Base-by-base conservation (phyloP, 2,797 vertebrate species). In the Enteromius fasciolatus region DNA sequence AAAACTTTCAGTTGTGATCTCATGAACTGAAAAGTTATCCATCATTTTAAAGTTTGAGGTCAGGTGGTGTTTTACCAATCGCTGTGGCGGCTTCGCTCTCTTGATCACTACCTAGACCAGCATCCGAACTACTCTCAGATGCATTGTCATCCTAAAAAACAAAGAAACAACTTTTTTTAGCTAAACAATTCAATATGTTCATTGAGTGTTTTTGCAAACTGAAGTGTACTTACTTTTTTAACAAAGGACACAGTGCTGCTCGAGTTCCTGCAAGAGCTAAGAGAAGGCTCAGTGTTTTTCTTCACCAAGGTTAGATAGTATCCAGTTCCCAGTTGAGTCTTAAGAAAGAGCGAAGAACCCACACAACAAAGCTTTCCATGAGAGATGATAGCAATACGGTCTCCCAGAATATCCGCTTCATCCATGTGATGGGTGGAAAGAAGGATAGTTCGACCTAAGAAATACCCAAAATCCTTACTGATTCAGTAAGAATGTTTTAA, bases 401-500 rank as follows among this genome's bases (percentile, higher is more conserved):
- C 98, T 0, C 98, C 98, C 3, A 99, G 90, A 90, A 99, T 97
- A 91, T 99, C 98, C 0, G 98, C 98, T 86, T 99, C 98, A 48
- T 99, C 98, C 98, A 99, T 99, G 90, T 99, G 98, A 86, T 99
- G 98, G 0, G 98, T 99, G 83, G 98, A 99, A n/a, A 99, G 96
- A 86, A 99, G 97, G 88, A 99, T 99, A 72, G 98, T 99, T 44
- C 97, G 96, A 17, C 97, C 98, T 99, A 85, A 78, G 77, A 31
- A 39, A 33, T 5, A 78, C 18, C 20, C 39, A 4, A 4, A 66
- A 23, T 74, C 31, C 7, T 74, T 6, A 36, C 15, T 39, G 11
- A 33, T 52, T 73, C 50, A 52, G 14, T 73, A 5, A 63, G 15
- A 44, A 44, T 2, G 4, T 48, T 48, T 46, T 48, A 48, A 48